These are phyloP conservation scores for Catharus fuscescens DNA, from an alignment of 2,113 vertebrate species.

Conservation along the genomic window DNA sequence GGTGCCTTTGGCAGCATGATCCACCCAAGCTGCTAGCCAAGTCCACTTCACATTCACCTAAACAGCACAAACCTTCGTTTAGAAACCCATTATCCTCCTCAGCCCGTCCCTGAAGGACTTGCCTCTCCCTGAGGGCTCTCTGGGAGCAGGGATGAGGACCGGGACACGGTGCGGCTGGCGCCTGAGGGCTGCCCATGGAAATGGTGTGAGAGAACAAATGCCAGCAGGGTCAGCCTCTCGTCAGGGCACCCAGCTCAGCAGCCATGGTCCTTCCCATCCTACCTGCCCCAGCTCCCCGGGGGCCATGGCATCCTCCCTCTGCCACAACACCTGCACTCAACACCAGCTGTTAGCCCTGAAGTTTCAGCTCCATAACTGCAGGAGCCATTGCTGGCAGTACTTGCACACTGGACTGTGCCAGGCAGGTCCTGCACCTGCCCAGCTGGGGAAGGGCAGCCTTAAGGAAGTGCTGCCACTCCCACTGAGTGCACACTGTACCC, in stretches of 20 bases:
- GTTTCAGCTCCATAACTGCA: not conserved
- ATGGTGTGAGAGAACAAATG: accelerated
- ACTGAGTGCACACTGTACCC: no score
- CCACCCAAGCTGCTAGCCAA: not conserved
- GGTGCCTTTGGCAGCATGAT: not conserved
- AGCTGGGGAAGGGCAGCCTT: not conserved
- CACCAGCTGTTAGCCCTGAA: accelerated
- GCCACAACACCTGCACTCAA: accelerated
- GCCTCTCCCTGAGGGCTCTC: not conserved
- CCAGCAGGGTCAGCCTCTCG: accelerated
- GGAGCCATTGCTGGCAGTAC: not conserved
- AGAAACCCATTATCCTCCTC: not conserved
- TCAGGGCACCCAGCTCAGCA: no score
- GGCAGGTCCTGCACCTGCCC: not conserved
- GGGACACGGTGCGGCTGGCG: accelerated
- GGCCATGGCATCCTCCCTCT: accelerated
- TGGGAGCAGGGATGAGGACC: not conserved
- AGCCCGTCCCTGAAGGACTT: not conserved
- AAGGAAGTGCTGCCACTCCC: not conserved
- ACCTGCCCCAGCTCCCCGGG: not conserved
- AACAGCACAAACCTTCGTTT: not conserved
- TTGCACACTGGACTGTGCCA: accelerated
- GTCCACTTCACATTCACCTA: not conserved
- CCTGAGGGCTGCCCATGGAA: not conserved
- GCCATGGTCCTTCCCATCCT: not conserved